These are phyloP conservation scores for Sinella curviseta DNA, from an alignment of 1,140 invertebrate genomes.

Conservation along the genomic window DNA sequence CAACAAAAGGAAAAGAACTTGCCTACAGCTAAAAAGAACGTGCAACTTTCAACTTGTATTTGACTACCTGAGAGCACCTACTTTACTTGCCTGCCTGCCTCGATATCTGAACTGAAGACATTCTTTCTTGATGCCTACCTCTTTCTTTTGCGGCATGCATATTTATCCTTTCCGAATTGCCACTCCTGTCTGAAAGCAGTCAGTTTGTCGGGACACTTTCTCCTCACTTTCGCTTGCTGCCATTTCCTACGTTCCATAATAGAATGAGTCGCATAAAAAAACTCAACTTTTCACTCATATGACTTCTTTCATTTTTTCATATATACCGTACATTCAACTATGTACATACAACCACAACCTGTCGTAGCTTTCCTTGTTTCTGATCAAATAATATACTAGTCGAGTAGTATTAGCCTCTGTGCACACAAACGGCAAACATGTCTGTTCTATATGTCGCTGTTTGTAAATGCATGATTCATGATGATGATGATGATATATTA, in stretches of 20 bases:
- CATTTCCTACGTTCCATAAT: not conserved
- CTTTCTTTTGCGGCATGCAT: not conserved
- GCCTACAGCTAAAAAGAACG: not conserved
- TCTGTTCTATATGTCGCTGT: too few relatives aligned
- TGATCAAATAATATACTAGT: too few relatives aligned
- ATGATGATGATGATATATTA: too few relatives aligned
- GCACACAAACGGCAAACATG: too few relatives aligned
- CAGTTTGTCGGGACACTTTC: conserved; percentile 4
- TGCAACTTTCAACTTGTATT: not conserved
- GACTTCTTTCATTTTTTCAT: not conserved
- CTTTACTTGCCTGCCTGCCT: too few relatives aligned
- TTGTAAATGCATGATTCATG: too few relatives aligned
- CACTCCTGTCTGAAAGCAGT: not conserved
- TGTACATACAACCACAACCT: too few relatives aligned
- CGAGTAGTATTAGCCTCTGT: too few relatives aligned
- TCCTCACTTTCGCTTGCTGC: not conserved
- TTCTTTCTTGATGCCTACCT: conserved; percentile 3
- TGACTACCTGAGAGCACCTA: conserved; percentile 1
- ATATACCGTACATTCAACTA: too few relatives aligned
- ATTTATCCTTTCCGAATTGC: not conserved
- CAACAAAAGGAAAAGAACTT: conserved; percentile 39
- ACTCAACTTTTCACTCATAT: not conserved
- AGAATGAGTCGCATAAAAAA: not conserved
- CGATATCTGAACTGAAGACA: not conserved
- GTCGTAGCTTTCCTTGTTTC: too few relatives aligned